Evolutionary conservation across 2,888 invertebrate genomes (phyloP), one percentile per base, ranked within the genome.

Genomic region (Polyommatus icarus): DNA sequence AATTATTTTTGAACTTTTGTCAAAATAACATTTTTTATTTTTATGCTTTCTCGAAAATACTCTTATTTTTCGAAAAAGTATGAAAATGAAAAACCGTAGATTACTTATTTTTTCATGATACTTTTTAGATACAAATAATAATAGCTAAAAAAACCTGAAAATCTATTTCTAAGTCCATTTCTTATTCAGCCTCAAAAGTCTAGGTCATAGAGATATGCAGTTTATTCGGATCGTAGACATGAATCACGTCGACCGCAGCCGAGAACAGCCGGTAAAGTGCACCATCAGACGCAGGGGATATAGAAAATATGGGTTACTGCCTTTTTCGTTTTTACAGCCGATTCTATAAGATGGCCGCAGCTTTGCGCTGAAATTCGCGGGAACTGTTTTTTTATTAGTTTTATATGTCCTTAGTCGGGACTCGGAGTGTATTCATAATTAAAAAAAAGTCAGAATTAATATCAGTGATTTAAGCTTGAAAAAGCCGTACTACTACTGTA

Each of bases 281-380:
- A 67, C 67, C 29, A 12, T 67, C 67, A 67, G 29, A 32, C 18
- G 29, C 67, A 67, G 61, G 61, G 12, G 29, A 67, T 67, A 67
- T 67, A 67, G 67, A 67, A 67, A 67, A 67, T 67, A 67, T 67
- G 67, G 67, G 29, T 67, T 67, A 67, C 29, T 50, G 71, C 76
- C 59, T 77, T 78, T 73, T 79, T 77, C 54, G 18, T 54, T 54
- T 54, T 54, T 18, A 54, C 54, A 15, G 54, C 54, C 54, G 54
- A 54, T 54, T 54, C 54, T 54, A 18, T 18, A 54, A 54, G 54
- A 54, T 54, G 54, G 54, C 54, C 18, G 54, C 54, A 18, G 54
- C 4, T 5, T 54, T 18, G 54, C 18, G 4, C 15, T 54, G 54
- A 54, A 46, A 54, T 54, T 54, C 54, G 54, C 54, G 15, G 18